Percentiles rank a stretch among this genome's conserved stretches.
Conservation (phyloP, 1,140 invertebrate species). For the Trialeurodes vaporariorum region DNA sequence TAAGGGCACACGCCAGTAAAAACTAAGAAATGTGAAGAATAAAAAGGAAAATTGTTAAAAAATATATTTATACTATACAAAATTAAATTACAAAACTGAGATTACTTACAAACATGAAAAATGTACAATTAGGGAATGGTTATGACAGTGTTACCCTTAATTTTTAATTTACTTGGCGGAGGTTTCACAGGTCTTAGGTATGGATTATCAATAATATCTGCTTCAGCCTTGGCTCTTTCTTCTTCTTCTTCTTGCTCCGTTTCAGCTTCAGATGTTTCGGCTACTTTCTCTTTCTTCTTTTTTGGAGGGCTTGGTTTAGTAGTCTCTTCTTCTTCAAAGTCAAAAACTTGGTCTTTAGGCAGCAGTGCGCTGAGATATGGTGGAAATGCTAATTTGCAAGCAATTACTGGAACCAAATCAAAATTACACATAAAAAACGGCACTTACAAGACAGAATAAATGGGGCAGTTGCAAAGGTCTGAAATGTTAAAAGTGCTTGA, state of each 20-base stretch:
- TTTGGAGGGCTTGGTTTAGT: conserved; percentile 41
- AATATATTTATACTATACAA: no score
- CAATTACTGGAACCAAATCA: conserved; percentile 70
- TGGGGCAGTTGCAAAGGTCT: no score
- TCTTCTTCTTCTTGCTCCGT: conserved; percentile 36
- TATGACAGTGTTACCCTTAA: neutral
- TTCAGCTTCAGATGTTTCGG: conserved; percentile 35
- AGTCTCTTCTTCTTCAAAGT: conserved; percentile 69
- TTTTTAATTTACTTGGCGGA: conserved; percentile 31
- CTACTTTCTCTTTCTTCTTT: conserved; percentile 33
- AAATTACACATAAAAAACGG: conserved; percentile 14
- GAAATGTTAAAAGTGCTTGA: no score
- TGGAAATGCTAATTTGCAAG: conserved; percentile 66
- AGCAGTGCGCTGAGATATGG: conserved; percentile 75
- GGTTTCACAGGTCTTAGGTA: conserved; percentile 70
- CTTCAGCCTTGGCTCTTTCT: conserved; percentile 36
- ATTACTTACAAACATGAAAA: no score
- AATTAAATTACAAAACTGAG: no score
- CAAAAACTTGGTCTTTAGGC: conserved; percentile 90
- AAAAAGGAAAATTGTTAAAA: no score
- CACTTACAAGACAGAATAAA: conserved; percentile 12
- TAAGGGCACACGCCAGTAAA: no score
- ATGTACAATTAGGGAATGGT: no score
- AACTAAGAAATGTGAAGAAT: no score
- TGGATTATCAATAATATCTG: conserved; percentile 70